A percentile compares a stretch with the other conserved stretches of the same genome.
These are phyloP conservation scores for Taphrorychus bicolor DNA, from an alignment of 2,888 invertebrate genomes.

Conservation along the genomic window DNA sequence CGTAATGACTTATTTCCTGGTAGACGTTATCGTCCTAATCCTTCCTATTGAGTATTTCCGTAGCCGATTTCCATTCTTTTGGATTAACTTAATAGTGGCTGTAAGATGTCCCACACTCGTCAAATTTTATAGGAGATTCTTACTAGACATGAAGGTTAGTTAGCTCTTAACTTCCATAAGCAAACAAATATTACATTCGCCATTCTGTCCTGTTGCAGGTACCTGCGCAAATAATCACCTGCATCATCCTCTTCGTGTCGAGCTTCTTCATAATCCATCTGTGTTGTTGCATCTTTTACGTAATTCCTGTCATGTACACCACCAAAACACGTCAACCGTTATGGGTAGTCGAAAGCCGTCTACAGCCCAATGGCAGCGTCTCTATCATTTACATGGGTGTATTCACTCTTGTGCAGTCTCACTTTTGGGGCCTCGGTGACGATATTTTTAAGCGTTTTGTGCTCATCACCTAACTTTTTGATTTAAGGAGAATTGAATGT, in stretches of 20 bases:
- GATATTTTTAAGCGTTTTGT: too few species aligned
- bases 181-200: too few species aligned
- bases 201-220: not conserved
- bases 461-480: not conserved
- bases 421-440: conserved; percentile 15
- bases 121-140: too few species aligned
- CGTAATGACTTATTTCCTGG: not conserved
- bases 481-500: conserved; percentile 2
- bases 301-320: not conserved
- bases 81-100: not conserved
- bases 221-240: not conserved
- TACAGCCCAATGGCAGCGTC: not conserved
- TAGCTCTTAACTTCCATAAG: too few species aligned
- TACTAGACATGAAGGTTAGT: too few species aligned
- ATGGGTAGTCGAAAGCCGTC: not conserved
- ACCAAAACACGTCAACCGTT: not conserved
- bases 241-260: not conserved
- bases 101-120: not conserved
- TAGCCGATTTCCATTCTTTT: not conserved
- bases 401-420: not conserved
- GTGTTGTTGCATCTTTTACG: not conserved
- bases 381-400: not conserved
- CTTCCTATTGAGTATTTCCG: not conserved
- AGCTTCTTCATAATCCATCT: not conserved
- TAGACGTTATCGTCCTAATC: not conserved